Evolutionary conservation across 2,113 vertebrate genomes (phyloP), one percentile per base, ranked within the genome.

Genomic region (Megaceryle maxima): DNA sequence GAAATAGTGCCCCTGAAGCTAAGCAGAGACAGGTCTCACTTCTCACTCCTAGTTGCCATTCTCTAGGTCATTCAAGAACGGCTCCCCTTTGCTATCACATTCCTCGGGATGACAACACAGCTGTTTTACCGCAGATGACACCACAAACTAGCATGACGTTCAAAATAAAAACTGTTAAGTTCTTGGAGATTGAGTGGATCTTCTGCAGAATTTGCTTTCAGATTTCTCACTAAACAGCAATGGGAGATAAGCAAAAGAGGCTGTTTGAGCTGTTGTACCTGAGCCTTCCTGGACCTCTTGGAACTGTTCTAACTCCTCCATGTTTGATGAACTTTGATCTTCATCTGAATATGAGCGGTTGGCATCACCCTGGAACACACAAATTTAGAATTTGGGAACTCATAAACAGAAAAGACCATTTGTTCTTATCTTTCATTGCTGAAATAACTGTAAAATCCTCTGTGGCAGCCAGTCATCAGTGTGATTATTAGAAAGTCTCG

Each of bases 301-400:
- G 78, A 98, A 98, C 80, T 99, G 99, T 92, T 99, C 99, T 67
- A 98, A 98, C 18, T 99, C 99, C 16, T 99, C 99, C 86, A 98
- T 91, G 92, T 99, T 99, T 67, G 98, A 99, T 15, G 98, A 99
- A 69, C 99, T 99, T 86, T 97, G 98, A 78, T 99, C 99, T 35
- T 99, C 99, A 4, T 99, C 99, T 1, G 99, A 99, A 70, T 99
- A 99, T 6, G 99, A 99, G 10, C 98, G 98, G 84, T 99, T 99
- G 81, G 99, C 99, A 39, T 99, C 99, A 10, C 99, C 99, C 99
- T 99, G 96, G 44, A 93, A 89, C 59, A 90, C 46, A 94, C 9
- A 95, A 50, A 95, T 91, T 53, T 72, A 92, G 57, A 81, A 84
- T 39, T 0, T 95, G 53, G 51, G 60, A 91, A 89, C 28, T 92